These are phyloP conservation scores for Chondrilla cf. caribensis DNA, from an alignment of 37 sponge, comb jelly and placozoan species.

Conservation along the genomic window DNA sequence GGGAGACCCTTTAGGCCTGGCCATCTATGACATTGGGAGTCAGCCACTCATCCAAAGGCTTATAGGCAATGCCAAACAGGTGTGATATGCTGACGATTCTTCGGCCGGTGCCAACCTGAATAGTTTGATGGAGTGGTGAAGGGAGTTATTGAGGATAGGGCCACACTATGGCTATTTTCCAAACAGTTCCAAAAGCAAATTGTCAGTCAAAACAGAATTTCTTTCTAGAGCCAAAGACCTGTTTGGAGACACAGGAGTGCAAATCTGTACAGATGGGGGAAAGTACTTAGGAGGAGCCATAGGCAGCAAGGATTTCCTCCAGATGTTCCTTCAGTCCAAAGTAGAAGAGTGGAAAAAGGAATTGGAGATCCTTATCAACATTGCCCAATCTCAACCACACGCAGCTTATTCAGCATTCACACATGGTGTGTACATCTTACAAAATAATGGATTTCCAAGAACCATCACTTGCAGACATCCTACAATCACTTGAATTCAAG, in stretches of 20 bases:
- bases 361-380: constrained; percentile 4
- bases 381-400: no score
- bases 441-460: neutral
- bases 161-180: no score
- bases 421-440: neutral
- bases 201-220: neutral
- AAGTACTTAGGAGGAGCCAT: no score
- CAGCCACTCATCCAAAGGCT: constrained; percentile 17
- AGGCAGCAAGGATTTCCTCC: neutral
- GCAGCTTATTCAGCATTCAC: neutral
- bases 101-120: constrained; percentile 5
- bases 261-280: constrained; percentile 13
- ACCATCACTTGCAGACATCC: neutral
- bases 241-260: no score
- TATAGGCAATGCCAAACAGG: neutral
- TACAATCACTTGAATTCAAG: neutral
- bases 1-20: neutral
- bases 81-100: constrained; percentile 10
- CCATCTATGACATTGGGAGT: neutral
- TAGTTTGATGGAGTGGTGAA: no score
- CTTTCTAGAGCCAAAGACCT: neutral
- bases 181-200: no score
- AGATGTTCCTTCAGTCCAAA: constrained; percentile 4
- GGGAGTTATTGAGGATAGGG: no score
- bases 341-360: constrained; percentile 7